Evolutionary conservation across 2,888 invertebrate genomes (phyloP).

Genomic region (Conops quadrifasciatus): DNA sequence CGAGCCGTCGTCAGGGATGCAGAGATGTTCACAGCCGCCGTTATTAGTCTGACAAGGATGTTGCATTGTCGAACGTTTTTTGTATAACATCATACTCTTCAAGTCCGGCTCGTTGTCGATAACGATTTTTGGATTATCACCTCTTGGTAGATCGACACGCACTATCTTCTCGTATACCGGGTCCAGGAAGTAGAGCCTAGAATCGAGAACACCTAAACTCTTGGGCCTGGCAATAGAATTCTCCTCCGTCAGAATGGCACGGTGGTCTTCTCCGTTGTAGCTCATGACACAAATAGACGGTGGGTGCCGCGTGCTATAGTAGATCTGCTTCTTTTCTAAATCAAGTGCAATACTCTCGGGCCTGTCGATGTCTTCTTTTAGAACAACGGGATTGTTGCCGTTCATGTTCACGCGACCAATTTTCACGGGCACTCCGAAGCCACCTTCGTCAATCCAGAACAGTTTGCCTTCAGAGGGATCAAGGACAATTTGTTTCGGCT

Average conservation of each 20-base stretch:
- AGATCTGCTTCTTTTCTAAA: constrained; percentile 81
- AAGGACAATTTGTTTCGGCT: constrained; percentile 85
- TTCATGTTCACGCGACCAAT: constrained; percentile 94
- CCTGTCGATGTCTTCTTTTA: constrained; percentile 75
- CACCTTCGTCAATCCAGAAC: constrained; percentile 97
- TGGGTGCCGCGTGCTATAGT: constrained; percentile 85
- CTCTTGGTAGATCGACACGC: constrained; percentile 81
- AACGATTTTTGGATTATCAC: constrained; percentile 78
- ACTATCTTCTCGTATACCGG: constrained; percentile 89
- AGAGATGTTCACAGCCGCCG: constrained; percentile 94
- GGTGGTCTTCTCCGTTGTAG: constrained; percentile 76
- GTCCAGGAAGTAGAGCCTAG: constrained; percentile 86
- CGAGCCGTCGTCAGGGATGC: constrained; percentile 83
- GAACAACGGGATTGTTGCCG: constrained; percentile 79
- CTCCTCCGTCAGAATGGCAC: constrained; percentile 73
- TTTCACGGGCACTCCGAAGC: constrained; percentile 86
- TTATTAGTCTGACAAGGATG: constrained; percentile 88
- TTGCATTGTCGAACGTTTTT: constrained; percentile 80
- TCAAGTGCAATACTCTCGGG: constrained; percentile 90
- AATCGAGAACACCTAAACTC: constrained; percentile 83
- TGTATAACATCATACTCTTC: constrained; percentile 86
- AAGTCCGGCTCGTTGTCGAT: constrained; percentile 88
- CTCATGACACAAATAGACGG: constrained; percentile 76
- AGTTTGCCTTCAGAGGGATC: constrained; percentile 93
- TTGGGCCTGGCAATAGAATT: constrained; percentile 81